These are phyloP conservation scores for Egretta garzetta DNA, from an alignment of 2,113 vertebrate species.

Conservation along the genomic window DNA sequence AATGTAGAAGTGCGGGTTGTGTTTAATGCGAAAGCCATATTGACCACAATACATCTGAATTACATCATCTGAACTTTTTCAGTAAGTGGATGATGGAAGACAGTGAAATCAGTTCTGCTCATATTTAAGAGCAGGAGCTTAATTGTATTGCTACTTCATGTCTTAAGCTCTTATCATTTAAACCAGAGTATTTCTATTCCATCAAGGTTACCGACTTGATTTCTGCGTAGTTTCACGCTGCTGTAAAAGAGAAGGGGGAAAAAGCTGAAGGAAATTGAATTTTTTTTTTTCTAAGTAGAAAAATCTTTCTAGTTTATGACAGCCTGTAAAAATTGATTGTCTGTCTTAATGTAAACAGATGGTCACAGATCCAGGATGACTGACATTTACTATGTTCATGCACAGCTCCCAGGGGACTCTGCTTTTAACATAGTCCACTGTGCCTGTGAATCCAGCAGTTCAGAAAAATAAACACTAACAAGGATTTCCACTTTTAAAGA, in stretches of 20 bases:
- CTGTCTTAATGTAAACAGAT: slow-evolving; percentile 1
- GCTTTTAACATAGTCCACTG: background rate
- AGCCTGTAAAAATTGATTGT: background rate
- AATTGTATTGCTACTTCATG: background rate
- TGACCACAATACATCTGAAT: background rate
- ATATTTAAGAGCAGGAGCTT: background rate
- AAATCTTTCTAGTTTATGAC: background rate
- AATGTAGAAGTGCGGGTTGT: background rate
- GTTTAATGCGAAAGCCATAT: background rate
- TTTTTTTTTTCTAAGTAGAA: background rate
- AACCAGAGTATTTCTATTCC: background rate
- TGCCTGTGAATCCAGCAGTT: background rate
- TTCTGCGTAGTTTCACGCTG: background rate
- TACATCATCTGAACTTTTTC: background rate
- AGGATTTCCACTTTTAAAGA: background rate
- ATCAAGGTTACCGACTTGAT: background rate
- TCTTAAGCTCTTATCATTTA: background rate
- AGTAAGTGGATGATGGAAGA: background rate
- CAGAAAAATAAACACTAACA: background rate
- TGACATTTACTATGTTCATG: background rate
- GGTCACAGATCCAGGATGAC: background rate
- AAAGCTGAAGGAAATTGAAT: background rate
- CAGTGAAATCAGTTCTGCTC: background rate
- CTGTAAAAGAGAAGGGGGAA: background rate
- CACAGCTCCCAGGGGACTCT: background rate